These are phyloP conservation scores for Dreissena polymorpha DNA, from an alignment of 1,140 invertebrate genomes.

Conservation along the genomic window DNA sequence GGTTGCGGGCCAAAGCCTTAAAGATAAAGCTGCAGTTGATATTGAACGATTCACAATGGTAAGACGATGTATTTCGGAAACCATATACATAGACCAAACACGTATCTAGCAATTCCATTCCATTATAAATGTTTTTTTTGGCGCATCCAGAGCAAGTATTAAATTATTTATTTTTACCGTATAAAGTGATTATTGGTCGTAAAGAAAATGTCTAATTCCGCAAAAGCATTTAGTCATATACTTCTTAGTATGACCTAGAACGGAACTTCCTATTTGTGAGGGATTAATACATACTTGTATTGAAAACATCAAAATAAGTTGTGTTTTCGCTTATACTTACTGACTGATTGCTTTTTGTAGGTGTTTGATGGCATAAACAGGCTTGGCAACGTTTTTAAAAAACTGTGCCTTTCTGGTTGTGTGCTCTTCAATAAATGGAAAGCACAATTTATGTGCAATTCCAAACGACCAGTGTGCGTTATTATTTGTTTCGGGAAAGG, in stretches of 20 bases:
- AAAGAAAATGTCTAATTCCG: too few relatives aligned
- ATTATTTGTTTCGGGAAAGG: constrained; percentile 65
- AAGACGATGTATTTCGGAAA: background rate
- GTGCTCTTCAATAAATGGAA: constrained; percentile 71
- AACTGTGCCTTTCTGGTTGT: constrained; percentile 68
- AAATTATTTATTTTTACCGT: background rate
- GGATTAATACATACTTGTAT: too few relatives aligned
- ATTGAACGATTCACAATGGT: constrained; percentile 72
- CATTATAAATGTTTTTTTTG: background rate
- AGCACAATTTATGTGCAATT: constrained; percentile 66
- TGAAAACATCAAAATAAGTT: too few relatives aligned
- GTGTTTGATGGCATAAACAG: constrained; percentile 71
- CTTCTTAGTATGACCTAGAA: too few relatives aligned
- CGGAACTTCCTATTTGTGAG: too few relatives aligned
- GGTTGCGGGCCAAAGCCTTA: constrained; percentile 73
- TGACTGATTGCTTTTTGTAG: constrained; percentile 54
- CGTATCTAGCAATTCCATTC: background rate
- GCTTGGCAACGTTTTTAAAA: constrained; percentile 68
- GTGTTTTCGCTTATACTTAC: background rate
- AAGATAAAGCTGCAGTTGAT: constrained; percentile 63
- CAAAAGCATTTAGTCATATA: too few relatives aligned
- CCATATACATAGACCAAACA: background rate
- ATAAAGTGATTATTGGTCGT: too few relatives aligned
- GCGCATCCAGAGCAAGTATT: background rate
- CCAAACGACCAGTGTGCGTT: constrained; percentile 45